A percentile compares a stretch with the other conserved stretches of the same genome.
Evolutionary conservation across 1,140 invertebrate genomes (phyloP).

Genomic region (Bilobella aurantiaca): DNA sequence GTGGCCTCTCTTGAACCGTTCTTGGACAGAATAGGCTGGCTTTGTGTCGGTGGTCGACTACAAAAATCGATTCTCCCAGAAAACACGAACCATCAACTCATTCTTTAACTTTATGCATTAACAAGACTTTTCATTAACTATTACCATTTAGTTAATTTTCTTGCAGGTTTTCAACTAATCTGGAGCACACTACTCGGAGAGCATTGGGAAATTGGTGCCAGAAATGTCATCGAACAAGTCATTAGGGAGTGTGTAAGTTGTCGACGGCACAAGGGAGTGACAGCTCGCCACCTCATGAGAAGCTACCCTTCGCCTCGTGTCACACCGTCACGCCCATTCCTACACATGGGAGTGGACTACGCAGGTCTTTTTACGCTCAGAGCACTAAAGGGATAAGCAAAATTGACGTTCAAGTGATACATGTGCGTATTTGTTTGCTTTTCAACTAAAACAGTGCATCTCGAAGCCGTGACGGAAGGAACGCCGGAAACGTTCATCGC

Average conservation of each 20-base stretch:
- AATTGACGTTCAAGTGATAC: too few species aligned
- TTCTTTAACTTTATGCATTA: constrained; percentile 35
- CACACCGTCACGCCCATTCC: constrained; percentile 35
- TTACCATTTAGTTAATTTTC: constrained; percentile 36
- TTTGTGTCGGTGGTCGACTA: constrained; percentile 41
- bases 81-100: constrained; percentile 36
- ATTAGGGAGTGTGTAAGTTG: constrained; percentile 29
- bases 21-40: constrained; percentile 36
- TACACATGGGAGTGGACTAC: constrained; percentile 39
- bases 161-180: constrained; percentile 38
- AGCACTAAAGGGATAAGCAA: too few species aligned
- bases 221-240: constrained; percentile 17
- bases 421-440: too few species aligned
- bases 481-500: too few species aligned
- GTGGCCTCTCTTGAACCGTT: background rate
- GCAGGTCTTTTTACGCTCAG: constrained; percentile 40
- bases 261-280: constrained; percentile 17
- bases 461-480: too few species aligned
- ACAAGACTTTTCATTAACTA: constrained; percentile 38
- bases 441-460: too few species aligned
- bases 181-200: constrained; percentile 16
- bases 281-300: constrained; percentile 36
- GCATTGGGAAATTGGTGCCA: constrained; percentile 33
- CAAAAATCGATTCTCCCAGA: constrained; percentile 29
- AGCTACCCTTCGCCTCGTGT: constrained; percentile 36